phyloP scores from a whole-genome alignment of 2,797 vertebrate species.

The Xyrichtys novacula region DNA sequence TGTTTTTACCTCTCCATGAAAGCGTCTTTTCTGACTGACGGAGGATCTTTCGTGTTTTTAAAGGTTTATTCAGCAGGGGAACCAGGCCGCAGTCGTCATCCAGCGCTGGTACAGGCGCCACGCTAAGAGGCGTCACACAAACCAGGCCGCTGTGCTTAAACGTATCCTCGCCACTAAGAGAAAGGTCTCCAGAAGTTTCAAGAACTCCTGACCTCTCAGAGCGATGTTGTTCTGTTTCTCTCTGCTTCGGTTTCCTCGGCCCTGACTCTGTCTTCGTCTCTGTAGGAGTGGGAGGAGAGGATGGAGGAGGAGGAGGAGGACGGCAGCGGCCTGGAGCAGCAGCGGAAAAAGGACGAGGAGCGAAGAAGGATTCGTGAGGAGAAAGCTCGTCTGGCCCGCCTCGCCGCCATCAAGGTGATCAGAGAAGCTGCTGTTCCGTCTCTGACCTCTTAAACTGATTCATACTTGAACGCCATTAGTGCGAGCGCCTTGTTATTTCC shows the following conservation, averaged over 20 bases:
- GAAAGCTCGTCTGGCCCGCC: slow-evolving; percentile 89
- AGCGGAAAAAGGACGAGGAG: slow-evolving; percentile 85
- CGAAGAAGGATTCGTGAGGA: slow-evolving; percentile 90
- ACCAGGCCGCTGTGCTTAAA: slow-evolving; percentile 73
- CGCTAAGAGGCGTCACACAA: slow-evolving; percentile 60
- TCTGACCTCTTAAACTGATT: too few species aligned
- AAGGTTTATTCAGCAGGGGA: slow-evolving; percentile 95
- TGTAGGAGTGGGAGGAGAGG: slow-evolving; percentile 78
- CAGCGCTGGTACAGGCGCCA: slow-evolving; percentile 94
- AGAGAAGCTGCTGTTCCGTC: too few species aligned
- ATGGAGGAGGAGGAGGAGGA: slow-evolving; percentile 73
- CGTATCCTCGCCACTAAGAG: slow-evolving; percentile 82
- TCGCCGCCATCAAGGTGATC: slow-evolving; percentile 90
- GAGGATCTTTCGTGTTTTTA: slow-evolving; percentile 5
- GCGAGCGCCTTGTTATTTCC: too few species aligned
- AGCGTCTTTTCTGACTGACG: slow-evolving; percentile 18
- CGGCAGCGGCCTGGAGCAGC: slow-evolving; percentile 75
- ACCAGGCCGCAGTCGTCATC: slow-evolving; percentile 90
- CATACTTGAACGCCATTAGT: too few species aligned
- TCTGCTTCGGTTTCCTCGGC: neutral
- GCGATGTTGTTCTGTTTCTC: fast-evolving
- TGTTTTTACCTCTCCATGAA: neutral
- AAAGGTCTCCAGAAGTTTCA: slow-evolving; percentile 80
- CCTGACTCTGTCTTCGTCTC: neutral
- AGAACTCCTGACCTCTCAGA: neutral